Evolutionary conservation across 2,113 vertebrate genomes (phyloP).

Genomic region (Ailuropoda melanoleuca): DNA sequence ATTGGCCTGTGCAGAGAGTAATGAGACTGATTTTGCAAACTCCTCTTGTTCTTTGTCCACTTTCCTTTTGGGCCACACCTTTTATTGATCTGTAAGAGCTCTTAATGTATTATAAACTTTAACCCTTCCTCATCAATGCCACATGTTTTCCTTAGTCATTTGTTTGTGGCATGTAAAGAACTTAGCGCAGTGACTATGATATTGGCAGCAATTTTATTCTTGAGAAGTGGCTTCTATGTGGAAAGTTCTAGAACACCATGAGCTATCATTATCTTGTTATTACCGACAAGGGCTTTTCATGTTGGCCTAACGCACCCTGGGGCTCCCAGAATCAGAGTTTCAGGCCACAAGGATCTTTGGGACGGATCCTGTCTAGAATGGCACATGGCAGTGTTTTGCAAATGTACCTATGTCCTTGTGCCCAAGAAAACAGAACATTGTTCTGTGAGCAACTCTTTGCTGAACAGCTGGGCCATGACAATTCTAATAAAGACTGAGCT

Average conservation of each 20-base stretch:
- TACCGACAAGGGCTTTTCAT: neutral
- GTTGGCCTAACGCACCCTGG: neutral
- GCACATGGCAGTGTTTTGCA: neutral
- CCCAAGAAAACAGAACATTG: constrained; percentile 36
- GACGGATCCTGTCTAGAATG: neutral
- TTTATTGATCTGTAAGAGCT: neutral
- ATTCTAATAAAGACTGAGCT: neutral
- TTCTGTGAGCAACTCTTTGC: neutral
- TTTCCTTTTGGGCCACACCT: neutral
- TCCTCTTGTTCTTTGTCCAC: neutral
- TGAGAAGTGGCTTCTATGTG: neutral
- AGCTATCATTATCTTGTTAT: neutral
- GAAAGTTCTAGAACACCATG: neutral
- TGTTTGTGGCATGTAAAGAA: neutral
- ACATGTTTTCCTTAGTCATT: neutral
- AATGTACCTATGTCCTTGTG: neutral
- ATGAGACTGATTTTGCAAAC: neutral
- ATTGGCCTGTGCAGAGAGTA: neutral
- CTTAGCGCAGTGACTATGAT: neutral
- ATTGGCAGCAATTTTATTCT: neutral
- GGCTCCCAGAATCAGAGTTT: neutral
- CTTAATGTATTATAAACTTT: neutral
- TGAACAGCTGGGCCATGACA: neutral
- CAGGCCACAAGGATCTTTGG: neutral
- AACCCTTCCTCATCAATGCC: neutral